Base-by-base conservation (phyloP, 2,888 invertebrate genomes). In the Scotopteryx bipunctaria region DNA sequence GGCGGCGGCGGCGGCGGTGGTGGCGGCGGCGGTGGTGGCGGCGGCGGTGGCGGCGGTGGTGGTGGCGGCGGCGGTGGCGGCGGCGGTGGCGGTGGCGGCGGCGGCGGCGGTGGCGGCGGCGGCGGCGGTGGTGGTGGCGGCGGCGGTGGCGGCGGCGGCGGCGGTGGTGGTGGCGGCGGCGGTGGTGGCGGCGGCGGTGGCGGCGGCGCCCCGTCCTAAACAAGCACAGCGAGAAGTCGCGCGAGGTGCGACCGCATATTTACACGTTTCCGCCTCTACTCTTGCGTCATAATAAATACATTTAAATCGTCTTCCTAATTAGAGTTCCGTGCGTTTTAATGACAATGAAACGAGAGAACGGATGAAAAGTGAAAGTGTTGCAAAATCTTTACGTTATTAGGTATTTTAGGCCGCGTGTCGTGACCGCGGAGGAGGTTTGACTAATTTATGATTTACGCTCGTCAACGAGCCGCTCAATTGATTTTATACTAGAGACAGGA, bases 341-440 rank as follows among this genome's bases (percentile, higher is more conserved):
- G 43, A 54, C 43, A 51, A 55, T 25, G 45, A 49, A 46, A 32
- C 42, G 36, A 50, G 56, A 42, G 44, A 59, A 33, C 40, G 40
- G 36, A 43, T 49, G 16, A 23, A 19, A 55, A 57, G 66, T 62
- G 72, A 70, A 66, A 70, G 68, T 65, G 55, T 61, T 61, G 42
- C 57, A 46, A 62, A 62, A 32, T 57, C 29, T 53, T 44, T 42
- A 31, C 19, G 15, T 59, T 63, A 61, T 67, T 61, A 57, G 45
- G 61, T 61, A 37, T 43, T 49, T 49, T 40, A 14, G 5, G 9
- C 19, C 32, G 8, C 19, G 21, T 36, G 43, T 58, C 56, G 59
- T 50, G 45, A 40, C 48, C 48, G 48, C 4, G 40, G 31, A 11
- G 5, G 9, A 36, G 25, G 43, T 37, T 25, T 58, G 17, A 35